phyloP scores from a whole-genome alignment of 2,888 invertebrate genomes.

The Pomacea canaliculata region DNA sequence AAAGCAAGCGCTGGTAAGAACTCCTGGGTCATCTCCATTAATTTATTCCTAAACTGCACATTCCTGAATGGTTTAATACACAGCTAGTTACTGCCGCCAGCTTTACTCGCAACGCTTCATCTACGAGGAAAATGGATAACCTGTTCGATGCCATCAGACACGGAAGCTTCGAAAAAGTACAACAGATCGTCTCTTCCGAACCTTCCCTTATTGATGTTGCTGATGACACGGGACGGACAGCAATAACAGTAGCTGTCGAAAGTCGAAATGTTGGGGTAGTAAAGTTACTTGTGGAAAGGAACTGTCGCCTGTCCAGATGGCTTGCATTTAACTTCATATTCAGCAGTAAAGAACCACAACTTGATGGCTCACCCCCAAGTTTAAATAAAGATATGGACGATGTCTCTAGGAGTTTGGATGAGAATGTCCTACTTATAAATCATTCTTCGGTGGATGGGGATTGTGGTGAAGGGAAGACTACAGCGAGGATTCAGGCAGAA shows the following conservation, averaged over 20 bases:
- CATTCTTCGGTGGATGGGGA: too few species aligned
- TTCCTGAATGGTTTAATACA: too few species aligned
- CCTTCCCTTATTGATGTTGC: conserved; percentile 1
- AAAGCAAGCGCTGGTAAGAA: too few species aligned
- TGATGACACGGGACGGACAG: neutral
- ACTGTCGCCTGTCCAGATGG: conserved; percentile 1
- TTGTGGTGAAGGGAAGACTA: neutral
- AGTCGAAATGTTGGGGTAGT: neutral
- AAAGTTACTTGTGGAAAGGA: neutral
- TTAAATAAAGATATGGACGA: neutral
- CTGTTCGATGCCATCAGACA: neutral
- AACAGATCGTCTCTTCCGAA: neutral
- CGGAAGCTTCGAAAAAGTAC: neutral
- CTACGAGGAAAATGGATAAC: neutral
- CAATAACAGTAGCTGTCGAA: neutral
- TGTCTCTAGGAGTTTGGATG: neutral
- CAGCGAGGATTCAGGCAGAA: neutral
- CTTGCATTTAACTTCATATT: neutral
- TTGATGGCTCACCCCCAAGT: too few species aligned
- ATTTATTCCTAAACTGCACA: too few species aligned
- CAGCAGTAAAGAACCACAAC: neutral
- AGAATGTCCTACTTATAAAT: neutral
- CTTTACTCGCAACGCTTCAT: too few species aligned
- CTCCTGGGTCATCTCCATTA: too few species aligned
- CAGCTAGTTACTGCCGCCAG: too few species aligned